Evolutionary conservation across 2,113 vertebrate species (phyloP), one percentile per base, ranked within the genome.

Genomic region (Tragelaphus scriptus): DNA sequence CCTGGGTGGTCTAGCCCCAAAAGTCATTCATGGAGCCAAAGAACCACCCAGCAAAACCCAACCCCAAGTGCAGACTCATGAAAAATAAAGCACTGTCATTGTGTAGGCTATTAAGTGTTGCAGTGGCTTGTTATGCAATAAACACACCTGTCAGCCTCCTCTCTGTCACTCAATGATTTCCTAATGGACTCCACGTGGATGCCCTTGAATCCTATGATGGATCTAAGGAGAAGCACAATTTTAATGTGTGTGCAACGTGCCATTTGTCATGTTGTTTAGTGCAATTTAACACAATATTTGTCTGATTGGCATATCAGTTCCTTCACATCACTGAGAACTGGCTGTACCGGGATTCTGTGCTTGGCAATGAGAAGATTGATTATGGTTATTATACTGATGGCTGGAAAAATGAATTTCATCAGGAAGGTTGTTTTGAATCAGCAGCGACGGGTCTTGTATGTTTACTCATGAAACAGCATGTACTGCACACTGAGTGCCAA

Each of bases 331-430:
- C 95, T 51, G 68, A 7, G 89, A 97, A 98, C 8, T 97, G 97
- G 92, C 96, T 61, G 84, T 95, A 92, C 86, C n/a, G 65, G 65
- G 92, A 98, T 97, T 90, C 96, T 91, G 71, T 87, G 95, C 98
- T 98, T 98, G 89, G 97, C 97, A 98, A 92, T 21, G 49, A 97
- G 59, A 93, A 98, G 97, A 98, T 97, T 97, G 97, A 98, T 98
- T 96, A 95, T 49, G 97, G 97, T 97, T 98, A 98, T 98, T 98
- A 98, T 89, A 94, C 88, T 96, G 98, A 98, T 86, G 87, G 96
- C 80, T 98, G 97, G 96, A 71, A 97, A 98, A 98, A 98, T 95
- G 56, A 97, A 94, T 98, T 98, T 96, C 97, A 61, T 95, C 93
- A 97, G 90, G 95, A 98, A 98, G 96, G 84, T 13, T 97, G 88